Evolutionary conservation across 2,888 invertebrate species (phyloP).

Genomic region (Calliphora vomitoria): DNA sequence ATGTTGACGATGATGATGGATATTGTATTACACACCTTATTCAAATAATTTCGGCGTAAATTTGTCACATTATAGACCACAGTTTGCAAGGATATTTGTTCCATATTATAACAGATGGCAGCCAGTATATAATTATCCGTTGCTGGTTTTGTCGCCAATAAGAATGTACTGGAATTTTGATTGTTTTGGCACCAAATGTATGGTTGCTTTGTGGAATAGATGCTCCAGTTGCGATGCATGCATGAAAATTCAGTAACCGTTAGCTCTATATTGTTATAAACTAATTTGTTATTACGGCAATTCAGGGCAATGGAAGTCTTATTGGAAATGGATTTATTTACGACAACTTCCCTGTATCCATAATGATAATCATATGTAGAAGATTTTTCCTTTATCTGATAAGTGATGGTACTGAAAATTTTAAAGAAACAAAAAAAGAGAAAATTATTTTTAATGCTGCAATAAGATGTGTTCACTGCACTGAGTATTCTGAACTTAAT

Average conservation of each 20-base stretch:
- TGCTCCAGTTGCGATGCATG: background rate
- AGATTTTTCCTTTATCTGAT: background rate
- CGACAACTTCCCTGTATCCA: background rate
- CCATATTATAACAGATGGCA: conserved; percentile 35
- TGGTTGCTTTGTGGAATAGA: background rate
- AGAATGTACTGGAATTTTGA: conserved; percentile 45
- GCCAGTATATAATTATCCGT: background rate
- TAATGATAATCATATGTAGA: background rate
- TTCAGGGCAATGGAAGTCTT: background rate
- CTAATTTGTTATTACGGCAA: background rate
- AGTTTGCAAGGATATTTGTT: conserved; percentile 27
- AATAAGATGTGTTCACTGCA: too few species aligned
- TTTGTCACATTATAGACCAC: conserved; percentile 23
- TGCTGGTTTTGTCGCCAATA: background rate
- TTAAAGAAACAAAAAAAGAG: too few species aligned
- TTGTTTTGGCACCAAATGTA: conserved; percentile 33
- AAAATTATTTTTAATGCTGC: too few species aligned
- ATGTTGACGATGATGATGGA: too few species aligned
- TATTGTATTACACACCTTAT: conserved; percentile 2
- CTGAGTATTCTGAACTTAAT: too few species aligned
- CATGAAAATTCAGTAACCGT: conserved; percentile 1
- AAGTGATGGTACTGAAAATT: background rate
- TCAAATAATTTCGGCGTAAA: background rate
- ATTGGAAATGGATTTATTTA: background rate
- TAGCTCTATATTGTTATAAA: background rate